phyloP scores from a whole-genome alignment of 2,797 vertebrate species.

The Protosalanx chinensis region DNA sequence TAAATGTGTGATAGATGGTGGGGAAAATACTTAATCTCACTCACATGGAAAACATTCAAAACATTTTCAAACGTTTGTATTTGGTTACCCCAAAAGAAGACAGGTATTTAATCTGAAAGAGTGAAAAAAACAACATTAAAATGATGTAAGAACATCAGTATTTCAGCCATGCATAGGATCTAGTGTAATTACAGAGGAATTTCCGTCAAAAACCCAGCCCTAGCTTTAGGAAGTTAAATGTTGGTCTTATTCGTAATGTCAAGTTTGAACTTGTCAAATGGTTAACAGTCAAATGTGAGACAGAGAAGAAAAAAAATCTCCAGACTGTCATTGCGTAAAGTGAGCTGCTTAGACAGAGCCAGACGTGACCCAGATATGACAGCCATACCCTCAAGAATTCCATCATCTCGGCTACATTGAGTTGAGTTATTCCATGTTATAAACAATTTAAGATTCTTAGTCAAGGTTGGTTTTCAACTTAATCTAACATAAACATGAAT shows the following conservation, averaged over 20 bases:
- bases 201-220: slow-evolving; percentile 30
- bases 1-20: too few species aligned
- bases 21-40: too few species aligned
- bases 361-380: slow-evolving; percentile 45
- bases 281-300: slow-evolving; percentile 35
- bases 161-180: slow-evolving; percentile 56
- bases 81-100: slow-evolving; percentile 16
- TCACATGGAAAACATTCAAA: too few species aligned
- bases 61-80: background rate
- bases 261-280: slow-evolving; percentile 58
- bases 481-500: too few species aligned
- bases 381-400: background rate
- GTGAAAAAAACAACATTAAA: slow-evolving; percentile 31
- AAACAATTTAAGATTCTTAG: background rate
- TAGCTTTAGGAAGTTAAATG: slow-evolving; percentile 50
- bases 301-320: slow-evolving; percentile 43
- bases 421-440: background rate
- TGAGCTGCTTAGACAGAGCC: slow-evolving; percentile 50
- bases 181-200: slow-evolving; percentile 56
- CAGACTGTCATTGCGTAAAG: slow-evolving; percentile 46
- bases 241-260: slow-evolving; percentile 51
- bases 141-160: slow-evolving; percentile 56
- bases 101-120: slow-evolving; percentile 13
- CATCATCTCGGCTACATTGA: background rate
- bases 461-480: too few species aligned